phyloP scores from a whole-genome alignment of 1,140 invertebrate species.

The Eriosoma lanigerum region DNA sequence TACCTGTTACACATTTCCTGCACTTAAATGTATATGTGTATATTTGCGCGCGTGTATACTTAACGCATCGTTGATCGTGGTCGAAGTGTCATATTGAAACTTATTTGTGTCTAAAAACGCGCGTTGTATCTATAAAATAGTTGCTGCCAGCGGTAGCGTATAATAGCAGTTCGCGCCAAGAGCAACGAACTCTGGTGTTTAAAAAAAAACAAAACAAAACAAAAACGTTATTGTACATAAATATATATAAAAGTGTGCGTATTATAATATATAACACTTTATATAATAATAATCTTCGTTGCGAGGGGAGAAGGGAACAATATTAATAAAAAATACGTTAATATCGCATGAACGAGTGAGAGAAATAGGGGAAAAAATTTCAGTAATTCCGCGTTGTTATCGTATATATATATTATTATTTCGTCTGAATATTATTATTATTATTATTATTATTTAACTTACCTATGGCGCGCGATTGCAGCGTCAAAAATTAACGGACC shows the following conservation, averaged over 20 bases:
- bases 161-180: neutral
- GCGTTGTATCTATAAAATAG: no score
- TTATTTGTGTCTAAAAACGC: conserved; percentile 18
- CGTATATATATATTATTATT: neutral
- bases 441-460: neutral
- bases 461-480: neutral
- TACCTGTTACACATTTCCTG: neutral
- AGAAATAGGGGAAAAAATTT: neutral
- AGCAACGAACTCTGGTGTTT: conserved; percentile 44
- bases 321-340: neutral
- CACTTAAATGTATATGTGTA: neutral
- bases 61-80: conserved; percentile 31
- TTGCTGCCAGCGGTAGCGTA: neutral
- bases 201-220: conserved; percentile 15
- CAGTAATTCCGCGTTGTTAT: no score
- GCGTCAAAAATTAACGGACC: conserved; percentile 35
- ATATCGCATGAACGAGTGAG: neutral
- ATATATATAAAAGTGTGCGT: neutral
- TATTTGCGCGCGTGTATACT: neutral
- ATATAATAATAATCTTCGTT: neutral
- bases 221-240: no score
- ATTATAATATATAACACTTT: neutral
- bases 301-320: neutral
- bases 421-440: neutral
- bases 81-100: conserved; percentile 47